Percentiles rank a stretch among this genome's conserved stretches.
Conservation (phyloP, 2,113 vertebrate genomes). For the Pelvicachromis taeniatus region DNA sequence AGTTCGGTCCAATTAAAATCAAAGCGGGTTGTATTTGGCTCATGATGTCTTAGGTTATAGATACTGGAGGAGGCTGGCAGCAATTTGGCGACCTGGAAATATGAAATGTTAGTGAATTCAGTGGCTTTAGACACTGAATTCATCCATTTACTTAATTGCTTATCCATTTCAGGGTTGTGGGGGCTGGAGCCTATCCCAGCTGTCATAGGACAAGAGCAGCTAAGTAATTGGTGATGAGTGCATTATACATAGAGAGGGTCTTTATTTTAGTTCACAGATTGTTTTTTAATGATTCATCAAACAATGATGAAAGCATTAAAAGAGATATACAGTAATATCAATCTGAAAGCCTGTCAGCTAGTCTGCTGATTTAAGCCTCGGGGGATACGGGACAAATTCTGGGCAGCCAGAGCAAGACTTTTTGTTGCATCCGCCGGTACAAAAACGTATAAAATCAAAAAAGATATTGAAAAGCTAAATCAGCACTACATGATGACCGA, state of each 20-base stretch:
- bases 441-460: neutral
- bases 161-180: neutral
- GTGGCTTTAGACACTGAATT: neutral
- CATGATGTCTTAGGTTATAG: neutral
- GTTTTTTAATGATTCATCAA: neutral
- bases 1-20: neutral
- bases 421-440: neutral
- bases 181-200: neutral
- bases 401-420: neutral
- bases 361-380: neutral
- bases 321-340: neutral
- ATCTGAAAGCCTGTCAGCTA: neutral
- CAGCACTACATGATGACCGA: rapidly evolving
- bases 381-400: neutral
- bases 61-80: neutral
- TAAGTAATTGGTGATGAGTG: neutral
- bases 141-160: neutral
- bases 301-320: neutral
- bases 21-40: no score
- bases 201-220: neutral
- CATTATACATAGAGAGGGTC: neutral
- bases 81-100: neutral
- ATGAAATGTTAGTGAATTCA: neutral
- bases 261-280: neutral
- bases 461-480: neutral